These are phyloP conservation scores for Drosophila eohydei DNA, from an alignment of 2,888 invertebrate genomes.

Conservation along the genomic window DNA sequence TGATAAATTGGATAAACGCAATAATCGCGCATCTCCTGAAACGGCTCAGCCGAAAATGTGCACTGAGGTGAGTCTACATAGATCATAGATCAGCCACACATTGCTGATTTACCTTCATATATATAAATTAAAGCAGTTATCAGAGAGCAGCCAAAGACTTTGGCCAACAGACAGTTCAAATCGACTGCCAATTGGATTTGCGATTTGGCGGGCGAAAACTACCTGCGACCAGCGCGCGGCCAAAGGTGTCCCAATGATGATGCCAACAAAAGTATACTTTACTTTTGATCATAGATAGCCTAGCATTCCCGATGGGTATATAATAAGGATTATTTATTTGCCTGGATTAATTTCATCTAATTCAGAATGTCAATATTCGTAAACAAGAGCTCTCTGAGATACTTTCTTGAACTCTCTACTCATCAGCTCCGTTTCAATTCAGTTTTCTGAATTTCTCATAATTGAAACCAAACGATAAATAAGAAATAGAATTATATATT, in stretches of 20 bases:
- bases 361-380: not conserved
- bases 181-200: slow-evolving; percentile 43
- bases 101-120: not conserved
- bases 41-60: slow-evolving; percentile 78
- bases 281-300: not conserved
- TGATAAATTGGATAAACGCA: slow-evolving; percentile 70
- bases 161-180: slow-evolving; percentile 4
- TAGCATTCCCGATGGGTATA: not conserved
- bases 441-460: not conserved
- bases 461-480: not conserved
- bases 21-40: slow-evolving; percentile 43
- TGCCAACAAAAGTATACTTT: not conserved
- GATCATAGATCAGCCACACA: slow-evolving; percentile 18
- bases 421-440: not conserved
- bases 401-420: not conserved
- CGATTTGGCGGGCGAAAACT: slow-evolving; percentile 52
- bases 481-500: slow-evolving; percentile 3
- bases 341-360: not conserved
- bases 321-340: not conserved
- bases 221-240: slow-evolving; percentile 22
- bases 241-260: slow-evolving; percentile 6
- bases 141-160: slow-evolving; percentile 2
- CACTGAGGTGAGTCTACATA: slow-evolving; percentile 66
- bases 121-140: not conserved
- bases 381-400: not conserved